Base-by-base conservation (phyloP, 2,113 vertebrate species). In the Leucoraja erinaceus region DNA sequence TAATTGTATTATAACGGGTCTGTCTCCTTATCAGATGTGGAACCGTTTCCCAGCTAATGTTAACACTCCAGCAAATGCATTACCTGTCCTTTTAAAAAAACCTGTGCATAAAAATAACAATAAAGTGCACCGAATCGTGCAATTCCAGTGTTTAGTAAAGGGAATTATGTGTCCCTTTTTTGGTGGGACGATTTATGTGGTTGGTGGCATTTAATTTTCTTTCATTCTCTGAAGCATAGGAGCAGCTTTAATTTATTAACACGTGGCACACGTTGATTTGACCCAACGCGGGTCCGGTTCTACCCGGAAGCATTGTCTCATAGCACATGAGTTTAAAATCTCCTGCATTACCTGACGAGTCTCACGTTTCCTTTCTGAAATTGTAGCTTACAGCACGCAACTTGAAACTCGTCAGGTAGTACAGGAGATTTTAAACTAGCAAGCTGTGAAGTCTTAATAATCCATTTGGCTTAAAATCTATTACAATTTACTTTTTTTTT, bases 221-320 rank as follows among this genome's bases (percentile, higher is more conserved):
- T n/a, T 63, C 38, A 47, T 47, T 47, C 38, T 47, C 38, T 47
- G 3, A 56, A 31, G 78, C 8, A 90, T 61, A 1, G 9, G 66
- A 47, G 66, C 2, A 72, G 88, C 7, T 70, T 47, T 70, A 91
- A 72, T 72, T 1, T 47, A 68, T 72, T 90, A 91, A 91, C 88
- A 91, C 88, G 88, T 91, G 88, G 88, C 88, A 14, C 16, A 47
- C 16, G 4, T 9, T 91, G 88, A 91, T 91, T 91, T 91, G 88
- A 25, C 38, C 86, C 16, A 68, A 38, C 16, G 16, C 7, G 18
- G 66, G 88, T 91, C 88, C 63, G 31, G 88, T 20, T 91, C 66
- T 38, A 90, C 86, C 86, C 86, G 86, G 86, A 72, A 70, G 88
- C 68, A 70, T 91, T 38, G 70, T 91, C 66, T 91, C 28, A 11